Evolutionary conservation across 1,140 invertebrate species (phyloP).

Genomic region (Geopemphigus sp.): DNA sequence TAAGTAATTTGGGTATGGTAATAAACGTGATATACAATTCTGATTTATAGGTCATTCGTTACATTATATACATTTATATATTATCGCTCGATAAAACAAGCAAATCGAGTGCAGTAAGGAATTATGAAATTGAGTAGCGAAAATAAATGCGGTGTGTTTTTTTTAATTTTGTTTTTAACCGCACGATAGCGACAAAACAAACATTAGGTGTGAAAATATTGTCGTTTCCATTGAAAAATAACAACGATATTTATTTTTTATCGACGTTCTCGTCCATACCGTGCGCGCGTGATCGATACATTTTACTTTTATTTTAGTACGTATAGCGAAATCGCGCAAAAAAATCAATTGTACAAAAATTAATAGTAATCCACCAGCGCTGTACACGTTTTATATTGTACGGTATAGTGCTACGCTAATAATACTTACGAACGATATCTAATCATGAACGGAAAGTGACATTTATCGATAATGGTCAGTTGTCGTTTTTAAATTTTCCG

Average conservation of each 20-base stretch:
- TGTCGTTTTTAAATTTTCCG: too few relatives aligned
- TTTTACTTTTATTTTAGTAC: too few relatives aligned
- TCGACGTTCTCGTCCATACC: too few relatives aligned
- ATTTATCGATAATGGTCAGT: too few relatives aligned
- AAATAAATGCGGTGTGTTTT: background rate
- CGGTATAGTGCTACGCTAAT: too few relatives aligned
- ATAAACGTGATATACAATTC: background rate
- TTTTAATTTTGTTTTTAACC: background rate
- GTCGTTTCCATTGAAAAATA: background rate
- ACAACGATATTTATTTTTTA: background rate
- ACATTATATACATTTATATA: background rate
- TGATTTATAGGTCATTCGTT: background rate
- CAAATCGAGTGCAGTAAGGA: background rate
- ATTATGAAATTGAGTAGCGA: conserved; percentile 4
- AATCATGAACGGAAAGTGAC: too few relatives aligned
- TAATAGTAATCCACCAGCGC: too few relatives aligned
- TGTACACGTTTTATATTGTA: too few relatives aligned
- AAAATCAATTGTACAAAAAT: too few relatives aligned
- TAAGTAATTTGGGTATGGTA: background rate
- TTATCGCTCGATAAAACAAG: conserved; percentile 5
- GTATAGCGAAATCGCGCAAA: too few relatives aligned
- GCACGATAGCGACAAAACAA: background rate
- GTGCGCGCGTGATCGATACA: too few relatives aligned
- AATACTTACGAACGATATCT: too few relatives aligned
- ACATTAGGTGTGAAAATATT: background rate